Evolutionary conservation across 2,888 invertebrate genomes (phyloP), one percentile per base, ranked within the genome.

Genomic region (Synergus japonicus): DNA sequence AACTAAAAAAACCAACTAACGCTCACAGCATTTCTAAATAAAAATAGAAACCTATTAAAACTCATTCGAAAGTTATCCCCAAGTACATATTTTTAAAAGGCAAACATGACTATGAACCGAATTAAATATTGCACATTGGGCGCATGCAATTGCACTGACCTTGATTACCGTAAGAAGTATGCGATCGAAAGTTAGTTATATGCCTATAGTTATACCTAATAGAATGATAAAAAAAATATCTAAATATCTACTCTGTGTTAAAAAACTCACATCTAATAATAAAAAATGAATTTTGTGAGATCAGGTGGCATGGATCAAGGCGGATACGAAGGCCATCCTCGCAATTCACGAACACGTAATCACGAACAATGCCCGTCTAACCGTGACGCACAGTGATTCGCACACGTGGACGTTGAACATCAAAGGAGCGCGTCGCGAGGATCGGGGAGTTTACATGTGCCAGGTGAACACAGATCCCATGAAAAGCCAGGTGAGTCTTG

Each of bases 221-320:
- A 29, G 22, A 29, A 37, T 63, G 22, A 63, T 22, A 22, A 22
- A 13, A 13, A 29, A 15, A 67, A 67, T 22, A 67, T 66, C 13
- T 29, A 15, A 67, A 67, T 22, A 67, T 66, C 13, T 29, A 13
- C 12, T 13, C 8, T 13, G 13, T 22, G 10, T 29, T 5, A 7
- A 10, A 13, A 63, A 13, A 13, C 3, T 63, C 5, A 12, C 77
- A 60, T 76, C 54, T 29, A 63, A 65, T 49, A 77, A 81, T 63
- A 60, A 76, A 67, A 77, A 77, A 73, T 76, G 15, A 37, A 49
- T 78, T 89, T 88, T 86, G 86, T 85, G 88, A 86, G 85, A 89
- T 90, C 93, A 98, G 97, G 97, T 98, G 91, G 97, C 97, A 87
- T 98, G 97, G 97, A 97, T 98, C 93, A 97, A 97, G 93, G 97